phyloP scores from a whole-genome alignment of 1,140 invertebrate species.

The Chlorops oryzae region DNA sequence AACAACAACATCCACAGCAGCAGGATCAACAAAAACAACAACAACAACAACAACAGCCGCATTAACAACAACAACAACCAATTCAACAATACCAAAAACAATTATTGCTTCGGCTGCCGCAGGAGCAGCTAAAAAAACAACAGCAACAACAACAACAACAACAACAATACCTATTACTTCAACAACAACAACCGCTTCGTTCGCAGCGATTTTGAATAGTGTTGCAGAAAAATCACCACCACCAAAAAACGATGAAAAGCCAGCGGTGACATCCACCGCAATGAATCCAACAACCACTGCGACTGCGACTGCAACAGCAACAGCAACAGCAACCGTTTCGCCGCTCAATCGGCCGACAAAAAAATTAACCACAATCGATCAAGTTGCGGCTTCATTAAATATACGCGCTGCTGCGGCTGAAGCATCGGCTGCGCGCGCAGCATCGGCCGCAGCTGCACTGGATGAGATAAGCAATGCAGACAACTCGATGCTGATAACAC shows the following conservation, averaged over 20 bases:
- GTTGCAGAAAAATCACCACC: constrained; percentile 22
- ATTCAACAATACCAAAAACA: too few relatives aligned
- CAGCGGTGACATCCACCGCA: constrained; percentile 16
- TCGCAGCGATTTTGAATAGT: constrained; percentile 20
- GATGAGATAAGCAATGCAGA: not conserved
- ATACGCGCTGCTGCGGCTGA: constrained; percentile 39
- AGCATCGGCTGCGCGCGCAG: constrained; percentile 16
- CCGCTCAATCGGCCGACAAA: constrained; percentile 31
- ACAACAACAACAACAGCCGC: constrained; percentile 3
- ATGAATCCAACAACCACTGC: constrained; percentile 2
- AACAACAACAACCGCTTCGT: not conserved
- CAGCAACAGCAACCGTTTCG: constrained; percentile 17
- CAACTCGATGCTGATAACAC: not conserved
- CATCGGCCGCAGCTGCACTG: not conserved
- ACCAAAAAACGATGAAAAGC: too few relatives aligned
- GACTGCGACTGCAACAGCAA: constrained; percentile 1
- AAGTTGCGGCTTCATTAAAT: constrained; percentile 44
- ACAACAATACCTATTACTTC: not conserved
- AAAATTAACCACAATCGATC: constrained; percentile 38
- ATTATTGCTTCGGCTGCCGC: not conserved
- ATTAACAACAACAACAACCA: constrained; percentile 6
- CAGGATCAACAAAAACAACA: not conserved
- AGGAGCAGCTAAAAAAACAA: not conserved
- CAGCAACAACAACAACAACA: constrained; percentile 2
- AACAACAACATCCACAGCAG: not conserved